Evolutionary conservation across 2,797 vertebrate species (phyloP).

Genomic region (Phoeniculus purpureus): DNA sequence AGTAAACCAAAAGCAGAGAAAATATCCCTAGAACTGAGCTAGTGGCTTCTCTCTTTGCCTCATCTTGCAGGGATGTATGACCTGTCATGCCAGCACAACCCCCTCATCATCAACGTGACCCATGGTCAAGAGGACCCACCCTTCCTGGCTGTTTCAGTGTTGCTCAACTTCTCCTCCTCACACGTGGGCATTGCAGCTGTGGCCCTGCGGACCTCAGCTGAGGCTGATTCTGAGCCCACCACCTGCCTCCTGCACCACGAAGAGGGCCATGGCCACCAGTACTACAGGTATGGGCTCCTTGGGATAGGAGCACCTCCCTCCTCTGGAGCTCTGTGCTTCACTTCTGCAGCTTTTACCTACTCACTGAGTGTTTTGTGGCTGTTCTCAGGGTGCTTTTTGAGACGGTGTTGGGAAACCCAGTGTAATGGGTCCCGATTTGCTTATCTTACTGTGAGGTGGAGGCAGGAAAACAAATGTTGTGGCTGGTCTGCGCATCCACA

Average conservation of each 20-base stretch:
- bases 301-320: not conserved
- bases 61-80: slow-evolving; percentile 81
- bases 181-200: slow-evolving; percentile 87
- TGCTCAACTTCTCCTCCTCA: slow-evolving; percentile 88
- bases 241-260: slow-evolving; percentile 77
- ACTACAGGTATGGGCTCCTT: slow-evolving; percentile 68
- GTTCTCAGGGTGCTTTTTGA: not conserved
- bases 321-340: not conserved
- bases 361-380: not conserved
- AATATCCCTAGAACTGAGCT: not conserved
- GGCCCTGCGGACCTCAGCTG: slow-evolving; percentile 84
- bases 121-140: slow-evolving; percentile 75
- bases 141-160: slow-evolving; percentile 76
- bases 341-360: not conserved
- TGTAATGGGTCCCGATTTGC: not conserved
- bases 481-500: not conserved
- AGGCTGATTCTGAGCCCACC: slow-evolving; percentile 63
- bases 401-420: not conserved
- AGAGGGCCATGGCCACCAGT: slow-evolving; percentile 76
- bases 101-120: slow-evolving; percentile 85
- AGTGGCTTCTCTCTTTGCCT: not conserved
- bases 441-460: fast-evolving
- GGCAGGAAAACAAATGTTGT: not conserved
- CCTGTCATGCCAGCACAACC: slow-evolving; percentile 89
- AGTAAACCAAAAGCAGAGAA: not conserved